phyloP scores from a whole-genome alignment of 2,797 vertebrate genomes.

The Ataeniobius toweri region DNA sequence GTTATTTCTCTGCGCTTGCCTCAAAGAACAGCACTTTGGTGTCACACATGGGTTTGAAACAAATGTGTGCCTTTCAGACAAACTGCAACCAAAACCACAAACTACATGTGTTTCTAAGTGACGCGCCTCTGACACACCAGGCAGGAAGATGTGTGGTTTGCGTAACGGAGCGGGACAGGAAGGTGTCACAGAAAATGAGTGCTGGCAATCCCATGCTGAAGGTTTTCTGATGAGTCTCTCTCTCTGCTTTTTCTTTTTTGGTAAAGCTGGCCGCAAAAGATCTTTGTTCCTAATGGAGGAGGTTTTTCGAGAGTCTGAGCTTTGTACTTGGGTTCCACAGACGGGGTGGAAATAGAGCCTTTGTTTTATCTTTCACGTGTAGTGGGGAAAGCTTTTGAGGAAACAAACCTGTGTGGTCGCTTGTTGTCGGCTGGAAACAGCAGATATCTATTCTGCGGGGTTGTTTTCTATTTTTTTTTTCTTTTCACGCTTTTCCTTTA shows the following conservation, averaged over 20 bases:
- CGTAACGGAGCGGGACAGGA: slow-evolving; percentile 80
- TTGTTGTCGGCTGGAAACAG: slow-evolving; percentile 75
- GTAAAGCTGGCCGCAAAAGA: slow-evolving; percentile 52
- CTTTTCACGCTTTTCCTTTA: slow-evolving; percentile 61
- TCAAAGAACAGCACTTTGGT: slow-evolving; percentile 9
- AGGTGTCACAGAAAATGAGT: slow-evolving; percentile 81
- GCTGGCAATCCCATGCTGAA: slow-evolving; percentile 67
- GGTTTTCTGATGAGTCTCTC: slow-evolving; percentile 71
- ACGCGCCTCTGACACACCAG: slow-evolving; percentile 47
- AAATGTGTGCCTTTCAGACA: slow-evolving; percentile 21
- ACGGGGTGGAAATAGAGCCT: slow-evolving; percentile 72
- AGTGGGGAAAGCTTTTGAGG: slow-evolving; percentile 64
- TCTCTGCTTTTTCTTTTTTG: slow-evolving; percentile 21
- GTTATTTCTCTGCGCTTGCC: slow-evolving; percentile 17
- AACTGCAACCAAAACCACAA: slow-evolving; percentile 41
- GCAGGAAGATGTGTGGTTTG: slow-evolving; percentile 80
- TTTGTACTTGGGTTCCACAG: slow-evolving; percentile 65
- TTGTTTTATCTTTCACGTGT: slow-evolving; percentile 64
- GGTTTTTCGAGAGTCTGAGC: slow-evolving; percentile 57
- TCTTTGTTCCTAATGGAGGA: slow-evolving; percentile 80
- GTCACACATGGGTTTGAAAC: background rate
- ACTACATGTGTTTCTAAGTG: slow-evolving; percentile 41
- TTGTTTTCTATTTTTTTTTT: slow-evolving; percentile 36
- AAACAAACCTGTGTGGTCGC: slow-evolving; percentile 65
- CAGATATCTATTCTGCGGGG: slow-evolving; percentile 54